Evolutionary conservation across 2,797 vertebrate species (phyloP).

Genomic region (Danio aesculapii): DNA sequence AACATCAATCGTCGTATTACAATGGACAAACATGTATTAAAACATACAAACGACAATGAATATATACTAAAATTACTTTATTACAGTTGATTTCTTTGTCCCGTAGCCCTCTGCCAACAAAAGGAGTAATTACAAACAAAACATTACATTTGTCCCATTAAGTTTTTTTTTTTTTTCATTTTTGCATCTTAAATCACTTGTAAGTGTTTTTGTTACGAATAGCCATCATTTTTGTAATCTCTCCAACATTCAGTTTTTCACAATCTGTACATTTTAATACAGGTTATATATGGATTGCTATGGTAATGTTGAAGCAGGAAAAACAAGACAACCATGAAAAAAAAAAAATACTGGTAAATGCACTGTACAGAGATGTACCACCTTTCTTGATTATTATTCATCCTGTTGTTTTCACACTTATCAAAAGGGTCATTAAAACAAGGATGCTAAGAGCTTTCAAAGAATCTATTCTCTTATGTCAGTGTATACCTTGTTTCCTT

Average conservation of each 20-base stretch:
- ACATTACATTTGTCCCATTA: conserved; percentile 96
- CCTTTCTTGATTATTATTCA: conserved; percentile 57
- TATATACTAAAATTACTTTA: conserved; percentile 99
- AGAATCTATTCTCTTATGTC: conserved; percentile 19
- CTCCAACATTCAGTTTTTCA: conserved; percentile 92
- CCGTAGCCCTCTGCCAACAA: conserved; percentile 98
- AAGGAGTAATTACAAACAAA: conserved; percentile 99
- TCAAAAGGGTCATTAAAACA: conserved; percentile 46
- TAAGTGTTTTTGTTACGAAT: conserved; percentile 68
- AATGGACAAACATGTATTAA: background rate
- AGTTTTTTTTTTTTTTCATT: conserved; percentile 69
- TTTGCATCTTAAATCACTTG: conserved; percentile 72
- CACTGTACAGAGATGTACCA: conserved; percentile 86
- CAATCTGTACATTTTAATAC: conserved; percentile 99
- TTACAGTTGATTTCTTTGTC: conserved; percentile 98
- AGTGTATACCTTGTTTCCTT: conserved; percentile 16
- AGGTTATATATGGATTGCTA: conserved; percentile 92
- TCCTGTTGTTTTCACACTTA: conserved; percentile 51
- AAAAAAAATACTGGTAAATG: conserved; percentile 90
- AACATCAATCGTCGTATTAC: background rate
- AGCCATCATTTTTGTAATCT: conserved; percentile 73
- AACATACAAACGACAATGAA: conserved; percentile 46
- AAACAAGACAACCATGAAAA: conserved; percentile 61
- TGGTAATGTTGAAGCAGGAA: conserved; percentile 89
- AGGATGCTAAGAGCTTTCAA: conserved; percentile 29